Conservation (phyloP, 2,888 invertebrate genomes). For the Rhingia campestris region DNA sequence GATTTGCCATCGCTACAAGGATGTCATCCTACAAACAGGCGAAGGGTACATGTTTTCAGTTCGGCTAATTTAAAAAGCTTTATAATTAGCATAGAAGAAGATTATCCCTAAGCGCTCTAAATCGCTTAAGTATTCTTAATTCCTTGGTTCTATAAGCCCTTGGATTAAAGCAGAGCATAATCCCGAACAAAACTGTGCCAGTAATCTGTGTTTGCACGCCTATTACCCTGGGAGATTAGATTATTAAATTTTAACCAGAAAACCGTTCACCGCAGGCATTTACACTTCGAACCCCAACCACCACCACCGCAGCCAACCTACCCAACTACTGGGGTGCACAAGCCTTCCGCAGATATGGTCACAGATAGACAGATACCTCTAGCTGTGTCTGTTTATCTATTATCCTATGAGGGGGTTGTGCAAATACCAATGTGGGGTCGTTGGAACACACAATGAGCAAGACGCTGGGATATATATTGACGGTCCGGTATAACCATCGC, state of each 20-base stretch:
- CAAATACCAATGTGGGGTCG: background rate
- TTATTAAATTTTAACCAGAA: slow-evolving; percentile 45
- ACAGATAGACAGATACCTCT: background rate
- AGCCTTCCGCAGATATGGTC: slow-evolving; percentile 6
- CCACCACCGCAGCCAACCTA: background rate
- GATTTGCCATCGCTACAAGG: background rate
- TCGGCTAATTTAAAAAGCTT: no score
- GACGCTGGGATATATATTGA: slow-evolving; percentile 6
- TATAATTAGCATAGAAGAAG: background rate
- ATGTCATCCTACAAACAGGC: no score
- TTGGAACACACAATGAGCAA: slow-evolving; percentile 1
- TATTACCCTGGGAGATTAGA: slow-evolving; percentile 27
- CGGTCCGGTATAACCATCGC: slow-evolving; percentile 3
- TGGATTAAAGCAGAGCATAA: background rate
- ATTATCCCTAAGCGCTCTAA: background rate
- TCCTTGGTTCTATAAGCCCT: background rate
- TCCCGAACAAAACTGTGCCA: slow-evolving; percentile 5
- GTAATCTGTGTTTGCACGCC: slow-evolving; percentile 7
- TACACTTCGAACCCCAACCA: slow-evolving; percentile 14
- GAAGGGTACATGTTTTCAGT: no score
- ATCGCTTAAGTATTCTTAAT: background rate
- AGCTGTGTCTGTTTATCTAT: background rate
- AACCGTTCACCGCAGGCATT: slow-evolving; percentile 21
- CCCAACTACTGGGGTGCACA: background rate
- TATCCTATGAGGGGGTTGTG: background rate